These are phyloP conservation scores for Heliconius ethilla DNA, from an alignment of 2,888 invertebrate genomes.

Conservation along the genomic window DNA sequence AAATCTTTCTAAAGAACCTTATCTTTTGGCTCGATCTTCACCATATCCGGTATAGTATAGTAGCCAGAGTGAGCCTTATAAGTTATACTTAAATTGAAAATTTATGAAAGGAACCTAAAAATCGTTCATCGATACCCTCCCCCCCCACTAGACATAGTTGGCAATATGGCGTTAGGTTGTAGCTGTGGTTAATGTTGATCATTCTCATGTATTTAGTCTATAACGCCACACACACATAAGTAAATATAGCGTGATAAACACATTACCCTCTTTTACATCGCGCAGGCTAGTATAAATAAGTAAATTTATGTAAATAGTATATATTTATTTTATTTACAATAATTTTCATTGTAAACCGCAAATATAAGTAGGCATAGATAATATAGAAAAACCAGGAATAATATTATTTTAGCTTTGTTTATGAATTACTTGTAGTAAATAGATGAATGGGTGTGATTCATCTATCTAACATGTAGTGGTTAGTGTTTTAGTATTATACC, in stretches of 20 bases:
- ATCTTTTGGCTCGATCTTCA: too few relatives aligned
- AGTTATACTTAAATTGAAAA: too few relatives aligned
- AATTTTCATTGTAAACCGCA: constrained; percentile 2
- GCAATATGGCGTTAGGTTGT: too few relatives aligned
- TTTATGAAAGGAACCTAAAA: too few relatives aligned
- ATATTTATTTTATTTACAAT: background rate
- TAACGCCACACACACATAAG: background rate
- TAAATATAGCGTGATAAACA: background rate
- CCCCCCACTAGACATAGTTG: too few relatives aligned
- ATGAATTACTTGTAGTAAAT: constrained; percentile 18
- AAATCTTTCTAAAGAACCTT: too few relatives aligned
- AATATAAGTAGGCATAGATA: background rate
- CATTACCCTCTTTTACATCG: background rate
- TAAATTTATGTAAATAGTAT: background rate
- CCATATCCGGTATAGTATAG: too few relatives aligned
- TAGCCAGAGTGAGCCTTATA: too few relatives aligned
- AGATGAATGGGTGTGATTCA: constrained; percentile 9
- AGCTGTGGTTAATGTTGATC: too few relatives aligned
- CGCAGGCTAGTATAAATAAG: background rate
- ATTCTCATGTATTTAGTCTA: background rate
- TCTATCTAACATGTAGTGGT: background rate
- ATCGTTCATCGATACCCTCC: too few relatives aligned
- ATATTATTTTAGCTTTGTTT: constrained; percentile 7
- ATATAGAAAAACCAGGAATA: constrained; percentile 8
- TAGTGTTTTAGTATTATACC: background rate